Evolutionary conservation across 1,140 invertebrate species (phyloP).

Genomic region (Coenobita brevimanus): DNA sequence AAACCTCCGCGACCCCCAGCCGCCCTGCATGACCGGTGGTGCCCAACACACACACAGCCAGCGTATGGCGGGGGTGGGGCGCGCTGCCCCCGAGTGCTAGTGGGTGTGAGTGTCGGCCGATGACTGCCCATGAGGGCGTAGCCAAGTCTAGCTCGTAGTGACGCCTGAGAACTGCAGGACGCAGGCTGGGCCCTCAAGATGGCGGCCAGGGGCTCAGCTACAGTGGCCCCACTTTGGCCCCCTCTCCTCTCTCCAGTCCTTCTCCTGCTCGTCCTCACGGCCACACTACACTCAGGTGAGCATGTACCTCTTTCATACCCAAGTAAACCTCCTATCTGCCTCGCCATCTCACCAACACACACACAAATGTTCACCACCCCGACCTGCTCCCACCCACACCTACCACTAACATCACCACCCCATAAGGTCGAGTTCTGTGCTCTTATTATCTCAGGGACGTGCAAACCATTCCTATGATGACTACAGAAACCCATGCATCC

Average conservation of each 20-base stretch:
- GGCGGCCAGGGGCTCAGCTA: slow-evolving; percentile 46
- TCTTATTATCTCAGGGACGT: too few species aligned
- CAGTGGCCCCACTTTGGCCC: slow-evolving; percentile 31
- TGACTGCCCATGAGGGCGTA: slow-evolving; percentile 45
- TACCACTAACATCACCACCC: background rate
- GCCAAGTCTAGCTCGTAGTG: slow-evolving; percentile 25
- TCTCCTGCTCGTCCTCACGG: slow-evolving; percentile 44
- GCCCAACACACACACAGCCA: slow-evolving; percentile 52
- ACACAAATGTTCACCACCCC: too few species aligned
- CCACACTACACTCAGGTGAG: slow-evolving; percentile 44
- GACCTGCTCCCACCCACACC: background rate
- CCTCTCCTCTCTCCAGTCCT: slow-evolving; percentile 32
- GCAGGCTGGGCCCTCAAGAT: slow-evolving; percentile 51
- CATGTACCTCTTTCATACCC: too few species aligned
- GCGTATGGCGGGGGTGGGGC: slow-evolving; percentile 58
- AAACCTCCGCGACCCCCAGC: slow-evolving; percentile 42
- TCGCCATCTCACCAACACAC: too few species aligned
- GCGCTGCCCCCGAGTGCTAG: slow-evolving; percentile 53
- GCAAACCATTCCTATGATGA: too few species aligned
- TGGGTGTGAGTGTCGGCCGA: slow-evolving; percentile 43
- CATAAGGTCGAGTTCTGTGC: background rate
- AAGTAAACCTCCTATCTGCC: too few species aligned
- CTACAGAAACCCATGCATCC: too few species aligned
- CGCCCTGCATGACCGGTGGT: slow-evolving; percentile 52
- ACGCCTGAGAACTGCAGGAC: slow-evolving; percentile 42